These are phyloP conservation scores for Homarus gammarus DNA, from an alignment of 2,888 invertebrate species.

Conservation along the genomic window DNA sequence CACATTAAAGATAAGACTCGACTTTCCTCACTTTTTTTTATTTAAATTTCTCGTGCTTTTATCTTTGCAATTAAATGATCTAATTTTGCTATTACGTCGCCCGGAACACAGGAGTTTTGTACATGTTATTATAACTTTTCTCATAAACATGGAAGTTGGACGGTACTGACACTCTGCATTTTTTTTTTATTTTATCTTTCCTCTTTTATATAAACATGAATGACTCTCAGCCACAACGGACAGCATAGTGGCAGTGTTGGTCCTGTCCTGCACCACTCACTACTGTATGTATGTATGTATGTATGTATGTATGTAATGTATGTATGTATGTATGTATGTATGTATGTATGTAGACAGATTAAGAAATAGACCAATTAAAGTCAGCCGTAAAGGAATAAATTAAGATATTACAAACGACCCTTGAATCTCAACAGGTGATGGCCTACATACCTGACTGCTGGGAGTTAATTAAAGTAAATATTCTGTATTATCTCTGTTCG, in stretches of 20 bases:
- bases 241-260: too few relatives aligned
- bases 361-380: too few relatives aligned
- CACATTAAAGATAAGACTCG: background rate
- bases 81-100: conserved; percentile 16
- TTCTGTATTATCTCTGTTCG: too few relatives aligned
- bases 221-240: background rate
- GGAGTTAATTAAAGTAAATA: too few relatives aligned
- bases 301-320: background rate
- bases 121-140: conserved; percentile 40
- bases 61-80: conserved; percentile 44
- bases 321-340: conserved; percentile 1
- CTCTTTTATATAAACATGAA: background rate
- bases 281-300: too few relatives aligned
- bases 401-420: too few relatives aligned
- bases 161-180: conserved; percentile 22
- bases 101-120: background rate
- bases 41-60: background rate
- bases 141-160: conserved; percentile 43
- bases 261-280: background rate
- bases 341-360: background rate
- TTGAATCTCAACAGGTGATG: too few relatives aligned
- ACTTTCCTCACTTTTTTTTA: background rate
- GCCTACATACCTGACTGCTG: too few relatives aligned
- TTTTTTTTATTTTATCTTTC: conserved; percentile 6
- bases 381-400: too few relatives aligned